phyloP scores from a whole-genome alignment of 1,140 invertebrate genomes.

The Tetranychus urticae region DNA sequence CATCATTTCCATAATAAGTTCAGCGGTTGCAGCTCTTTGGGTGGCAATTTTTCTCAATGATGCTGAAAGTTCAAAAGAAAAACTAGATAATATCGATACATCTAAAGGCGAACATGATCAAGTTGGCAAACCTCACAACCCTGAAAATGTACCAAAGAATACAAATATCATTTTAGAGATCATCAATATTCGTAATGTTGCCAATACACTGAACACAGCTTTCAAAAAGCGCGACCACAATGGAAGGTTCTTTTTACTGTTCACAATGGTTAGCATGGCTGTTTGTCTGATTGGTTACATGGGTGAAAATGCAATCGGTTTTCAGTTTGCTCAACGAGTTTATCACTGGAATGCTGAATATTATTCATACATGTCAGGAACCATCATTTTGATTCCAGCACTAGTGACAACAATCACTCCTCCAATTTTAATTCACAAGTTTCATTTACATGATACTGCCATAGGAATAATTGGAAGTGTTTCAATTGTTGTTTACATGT shows the following conservation, averaged over 20 bases:
- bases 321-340: slow-evolving; percentile 6
- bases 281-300: neutral
- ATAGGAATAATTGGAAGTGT: neutral
- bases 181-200: too few relatives aligned
- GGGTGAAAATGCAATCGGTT: neutral
- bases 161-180: too few relatives aligned
- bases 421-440: neutral
- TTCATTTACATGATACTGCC: slow-evolving; percentile 2
- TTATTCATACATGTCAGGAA: slow-evolving; percentile 2
- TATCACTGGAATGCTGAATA: slow-evolving; percentile 1
- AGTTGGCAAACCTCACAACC: too few relatives aligned
- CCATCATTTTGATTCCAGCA: neutral
- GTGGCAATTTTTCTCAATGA: neutral
- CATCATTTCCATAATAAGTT: neutral
- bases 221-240: neutral
- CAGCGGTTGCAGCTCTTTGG: neutral
- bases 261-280: neutral
- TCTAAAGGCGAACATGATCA: too few relatives aligned
- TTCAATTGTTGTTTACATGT: neutral
- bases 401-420: neutral
- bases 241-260: neutral
- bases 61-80: neutral
- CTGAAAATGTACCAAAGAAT: too few relatives aligned
- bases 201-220: too few relatives aligned
- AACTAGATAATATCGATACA: neutral